A percentile compares a stretch with the other conserved stretches of the same genome.
phyloP scores from a whole-genome alignment of 2,113 vertebrate genomes.

The Anhinga anhinga region DNA sequence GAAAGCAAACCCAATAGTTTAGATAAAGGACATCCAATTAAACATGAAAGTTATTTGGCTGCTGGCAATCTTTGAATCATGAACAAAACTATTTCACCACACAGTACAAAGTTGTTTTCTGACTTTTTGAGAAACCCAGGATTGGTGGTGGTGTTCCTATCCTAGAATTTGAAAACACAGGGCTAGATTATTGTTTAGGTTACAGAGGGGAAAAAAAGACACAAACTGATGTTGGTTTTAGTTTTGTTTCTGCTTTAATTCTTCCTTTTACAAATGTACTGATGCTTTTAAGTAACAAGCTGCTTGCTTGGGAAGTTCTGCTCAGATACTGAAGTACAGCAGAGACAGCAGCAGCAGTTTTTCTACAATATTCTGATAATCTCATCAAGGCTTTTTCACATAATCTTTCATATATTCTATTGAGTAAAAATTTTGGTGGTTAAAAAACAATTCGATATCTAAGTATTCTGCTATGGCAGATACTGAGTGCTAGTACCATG shows the following conservation, averaged over 20 bases:
- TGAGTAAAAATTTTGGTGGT: neutral
- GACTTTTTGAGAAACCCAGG: neutral
- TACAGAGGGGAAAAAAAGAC: neutral
- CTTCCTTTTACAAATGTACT: neutral
- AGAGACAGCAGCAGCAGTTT: neutral
- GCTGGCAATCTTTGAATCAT: neutral
- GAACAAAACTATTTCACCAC: neutral
- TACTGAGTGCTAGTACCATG: neutral
- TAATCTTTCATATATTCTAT: neutral
- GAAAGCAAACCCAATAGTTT: neutral
- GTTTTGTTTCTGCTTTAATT: neutral
- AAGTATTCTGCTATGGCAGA: neutral
- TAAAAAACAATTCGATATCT: neutral
- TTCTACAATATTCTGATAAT: neutral
- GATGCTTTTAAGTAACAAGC: neutral
- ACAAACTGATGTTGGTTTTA: neutral
- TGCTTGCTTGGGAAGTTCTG: neutral
- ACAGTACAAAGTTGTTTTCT: neutral
- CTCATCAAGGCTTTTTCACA: neutral
- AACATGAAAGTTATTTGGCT: neutral
- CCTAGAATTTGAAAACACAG: neutral
- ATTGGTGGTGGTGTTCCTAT: neutral
- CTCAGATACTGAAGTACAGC: neutral
- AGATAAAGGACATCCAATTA: neutral
- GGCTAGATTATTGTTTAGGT: neutral